These are phyloP conservation scores for Cheumatopsyche charites DNA, from an alignment of 1,140 invertebrate species.

Conservation along the genomic window DNA sequence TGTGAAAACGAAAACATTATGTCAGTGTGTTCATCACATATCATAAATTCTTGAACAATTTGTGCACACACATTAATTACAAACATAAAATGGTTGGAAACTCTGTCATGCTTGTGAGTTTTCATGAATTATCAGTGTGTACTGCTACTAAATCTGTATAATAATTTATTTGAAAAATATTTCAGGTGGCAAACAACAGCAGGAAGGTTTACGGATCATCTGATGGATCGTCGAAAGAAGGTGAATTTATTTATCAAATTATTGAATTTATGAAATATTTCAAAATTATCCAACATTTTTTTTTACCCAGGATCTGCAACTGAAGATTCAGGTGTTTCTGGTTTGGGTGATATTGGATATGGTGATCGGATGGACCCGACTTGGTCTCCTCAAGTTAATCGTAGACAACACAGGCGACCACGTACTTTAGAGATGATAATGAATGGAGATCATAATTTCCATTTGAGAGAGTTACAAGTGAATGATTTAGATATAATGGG, in stretches of 20 bases:
- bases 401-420: constrained; percentile 55
- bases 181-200: constrained; percentile 60
- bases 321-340: constrained; percentile 58
- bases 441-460: constrained; percentile 58
- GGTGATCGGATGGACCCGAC: constrained; percentile 49
- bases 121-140: neutral
- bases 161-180: neutral
- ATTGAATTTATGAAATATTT: neutral
- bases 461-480: constrained; percentile 58
- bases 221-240: constrained; percentile 51
- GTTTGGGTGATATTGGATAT: constrained; percentile 52
- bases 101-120: neutral
- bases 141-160: too few species aligned
- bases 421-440: constrained; percentile 62
- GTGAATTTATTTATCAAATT: constrained; percentile 18
- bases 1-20: constrained; percentile 7
- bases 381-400: constrained; percentile 49
- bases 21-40: neutral
- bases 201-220: constrained; percentile 54
- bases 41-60: constrained; percentile 15
- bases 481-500: constrained; percentile 61
- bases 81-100: constrained; percentile 7
- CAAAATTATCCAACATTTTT: neutral
- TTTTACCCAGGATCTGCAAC: constrained; percentile 51
- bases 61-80: neutral